Conservation (phyloP, 2,888 invertebrate species). For the Pseudolycoriella hygida region DNA sequence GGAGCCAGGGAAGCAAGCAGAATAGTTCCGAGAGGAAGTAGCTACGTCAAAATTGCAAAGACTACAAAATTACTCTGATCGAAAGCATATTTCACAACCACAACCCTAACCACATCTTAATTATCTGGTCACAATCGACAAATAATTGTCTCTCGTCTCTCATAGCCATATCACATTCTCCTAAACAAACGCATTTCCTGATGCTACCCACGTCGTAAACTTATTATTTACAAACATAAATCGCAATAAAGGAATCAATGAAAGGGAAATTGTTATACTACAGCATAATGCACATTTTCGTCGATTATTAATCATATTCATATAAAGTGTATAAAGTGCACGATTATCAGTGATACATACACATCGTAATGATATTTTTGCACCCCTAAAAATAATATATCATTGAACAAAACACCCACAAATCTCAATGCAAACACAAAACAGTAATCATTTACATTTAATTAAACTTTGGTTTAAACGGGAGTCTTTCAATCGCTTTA, state of each 20-base stretch:
- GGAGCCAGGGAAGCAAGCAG: too few species aligned
- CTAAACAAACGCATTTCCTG: too few species aligned
- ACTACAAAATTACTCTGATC: too few species aligned
- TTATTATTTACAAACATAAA: neutral
- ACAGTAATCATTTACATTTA: slow-evolving; percentile 1
- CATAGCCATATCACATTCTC: too few species aligned
- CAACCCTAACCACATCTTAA: too few species aligned
- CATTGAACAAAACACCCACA: slow-evolving; percentile 11
- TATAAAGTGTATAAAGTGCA: slow-evolving; percentile 1
- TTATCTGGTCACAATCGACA: too few species aligned
- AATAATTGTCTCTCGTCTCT: too few species aligned
- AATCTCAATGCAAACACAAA: slow-evolving; percentile 12
- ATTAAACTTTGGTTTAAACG: neutral
- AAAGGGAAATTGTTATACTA: neutral
- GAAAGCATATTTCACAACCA: too few species aligned
- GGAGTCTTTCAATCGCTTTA: neutral
- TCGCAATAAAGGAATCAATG: neutral
- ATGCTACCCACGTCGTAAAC: neutral
- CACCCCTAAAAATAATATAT: neutral
- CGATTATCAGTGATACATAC: neutral
- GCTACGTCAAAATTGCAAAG: too few species aligned
- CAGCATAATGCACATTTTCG: neutral
- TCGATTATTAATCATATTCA: neutral
- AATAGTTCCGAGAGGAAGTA: too few species aligned
- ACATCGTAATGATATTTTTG: neutral